Base-by-base conservation (phyloP, 2,797 vertebrate species). In the Cossypha heuglini region DNA sequence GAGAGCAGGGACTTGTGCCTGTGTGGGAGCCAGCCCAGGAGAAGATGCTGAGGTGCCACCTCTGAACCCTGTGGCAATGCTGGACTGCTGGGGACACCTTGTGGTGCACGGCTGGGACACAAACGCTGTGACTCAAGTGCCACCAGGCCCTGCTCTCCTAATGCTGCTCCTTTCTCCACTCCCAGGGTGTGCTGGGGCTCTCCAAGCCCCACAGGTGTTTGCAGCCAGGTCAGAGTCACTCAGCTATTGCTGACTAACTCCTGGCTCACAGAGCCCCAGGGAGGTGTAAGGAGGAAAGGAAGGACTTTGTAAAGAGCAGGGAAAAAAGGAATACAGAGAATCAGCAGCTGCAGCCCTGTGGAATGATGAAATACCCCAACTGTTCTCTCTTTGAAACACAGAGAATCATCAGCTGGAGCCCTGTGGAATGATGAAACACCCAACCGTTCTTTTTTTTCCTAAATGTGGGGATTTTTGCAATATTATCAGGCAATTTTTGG, bases 61-160 rank as follows among this genome's bases (percentile, higher is more conserved):
- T 21, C 45, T 5, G 3, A 28, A 4, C 6, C 77, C 64, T 0
- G 9, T 18, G 20, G 61, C 81, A 8, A 75, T 75, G 90, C 42
- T 62, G 80, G 62, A 21, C 82, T 66, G 81, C 80, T 91, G 80
- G 94, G 55, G 95, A 97, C 96, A 77, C 92, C 96, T 97, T 67
- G 94, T 96, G 97, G 97, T 48, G 67, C 49, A 2, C 3, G 46
- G 77, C 26, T 35, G 46, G 13, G 75, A 55, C 63, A 49, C 0
- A 22, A 54, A 49, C 0, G 16, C 35, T 59, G 62, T 5, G 17
- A 62, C 24, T 18, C 14, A 2, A 69, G 43, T 0, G 75, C n/a
- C 63, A 21, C 16, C 58, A 21, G 35, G 4, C 42, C 20, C 64
- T 10, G 64, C 51, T 58, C 58, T 48, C 57, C 33, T 38, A 16